Evolutionary conservation across 2,888 invertebrate species (phyloP), one percentile per base, ranked within the genome.

Genomic region (Tenthredo notha): DNA sequence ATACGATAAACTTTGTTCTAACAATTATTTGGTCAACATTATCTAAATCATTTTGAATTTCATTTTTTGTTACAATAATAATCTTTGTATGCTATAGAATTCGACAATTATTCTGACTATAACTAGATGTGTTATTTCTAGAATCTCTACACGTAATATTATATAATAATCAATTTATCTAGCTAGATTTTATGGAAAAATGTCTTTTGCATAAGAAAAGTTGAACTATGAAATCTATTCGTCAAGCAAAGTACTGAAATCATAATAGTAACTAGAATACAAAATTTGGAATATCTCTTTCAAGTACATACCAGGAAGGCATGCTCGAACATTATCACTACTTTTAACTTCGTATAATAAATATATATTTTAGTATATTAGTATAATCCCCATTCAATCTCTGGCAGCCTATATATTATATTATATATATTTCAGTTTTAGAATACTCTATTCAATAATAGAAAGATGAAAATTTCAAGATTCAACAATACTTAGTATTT

Each of bases 11-110:
- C 21, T 80, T 80, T 80, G 58, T 80, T 80, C 58, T 77, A 80
- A 80, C 61, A 61, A 12, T 65, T 33, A 83, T 50, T 67, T 83
- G 83, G 83, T 83, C 83, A 83, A 83, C 83, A 70, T 67, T 83
- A 40, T 67, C 67, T 83, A 83, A 83, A 67, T 29, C 21, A 70
- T 33, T 83, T 47, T 25, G 33, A 83, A 83, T 43, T 83, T 67
- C n/a, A 65, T 67, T 10, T n/a, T 83, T 21, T 4, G 18, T 67
- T 80, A 61, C 58, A 58, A 37, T 61, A 54, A 65, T 65, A 61
- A 80, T 80, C 40, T 29, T 70, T 83, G 43, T 65, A 40, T 61
- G 15, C 25, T 58, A 80, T 80, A 9, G 25, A 83, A 83, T 47
- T 29, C 33, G 18, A 83, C 70, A 21, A 67, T 47, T 25, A 83